Evolutionary conservation across 2,113 vertebrate genomes (phyloP).

Genomic region (Cavia aperea): DNA sequence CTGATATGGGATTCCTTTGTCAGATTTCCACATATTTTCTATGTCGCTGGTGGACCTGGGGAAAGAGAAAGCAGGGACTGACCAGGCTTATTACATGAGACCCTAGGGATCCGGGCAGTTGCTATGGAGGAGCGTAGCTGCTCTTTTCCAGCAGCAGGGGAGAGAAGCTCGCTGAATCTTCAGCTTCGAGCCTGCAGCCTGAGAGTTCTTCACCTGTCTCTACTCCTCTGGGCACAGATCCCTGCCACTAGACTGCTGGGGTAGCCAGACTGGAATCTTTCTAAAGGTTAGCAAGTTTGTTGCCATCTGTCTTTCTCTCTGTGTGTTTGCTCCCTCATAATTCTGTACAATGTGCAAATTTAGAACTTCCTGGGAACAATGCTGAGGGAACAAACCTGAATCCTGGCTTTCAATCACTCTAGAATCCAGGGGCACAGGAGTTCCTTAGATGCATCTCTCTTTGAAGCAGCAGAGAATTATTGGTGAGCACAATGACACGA

Average conservation of each 20-base stretch:
- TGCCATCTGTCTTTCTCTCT: constrained; percentile 65
- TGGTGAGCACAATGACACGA: background rate
- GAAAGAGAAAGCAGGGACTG: background rate
- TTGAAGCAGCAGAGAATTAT: background rate
- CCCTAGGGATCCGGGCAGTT: background rate
- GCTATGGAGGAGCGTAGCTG: fast-evolving
- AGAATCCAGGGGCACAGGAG: background rate
- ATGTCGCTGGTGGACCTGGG: background rate
- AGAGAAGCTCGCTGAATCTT: constrained; percentile 42
- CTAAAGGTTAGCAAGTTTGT: constrained; percentile 69
- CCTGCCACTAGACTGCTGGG: constrained; percentile 64
- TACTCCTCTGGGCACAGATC: constrained; percentile 56
- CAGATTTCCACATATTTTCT: background rate
- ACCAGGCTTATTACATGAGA: background rate
- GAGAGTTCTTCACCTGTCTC: constrained; percentile 63
- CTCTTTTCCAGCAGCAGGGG: background rate
- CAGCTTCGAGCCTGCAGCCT: background rate
- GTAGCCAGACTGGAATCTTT: constrained; percentile 66
- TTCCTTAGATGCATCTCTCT: background rate
- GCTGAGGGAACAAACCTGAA: constrained; percentile 49
- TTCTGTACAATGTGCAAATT: constrained; percentile 65
- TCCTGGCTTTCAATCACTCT: background rate
- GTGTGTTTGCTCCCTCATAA: background rate
- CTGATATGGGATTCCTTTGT: background rate
- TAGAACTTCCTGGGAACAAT: constrained; percentile 59